A percentile compares a stretch with the other conserved stretches of the same genome.
These are phyloP conservation scores for Lycaena phlaeas DNA, from an alignment of 2,888 invertebrate genomes.

Conservation along the genomic window DNA sequence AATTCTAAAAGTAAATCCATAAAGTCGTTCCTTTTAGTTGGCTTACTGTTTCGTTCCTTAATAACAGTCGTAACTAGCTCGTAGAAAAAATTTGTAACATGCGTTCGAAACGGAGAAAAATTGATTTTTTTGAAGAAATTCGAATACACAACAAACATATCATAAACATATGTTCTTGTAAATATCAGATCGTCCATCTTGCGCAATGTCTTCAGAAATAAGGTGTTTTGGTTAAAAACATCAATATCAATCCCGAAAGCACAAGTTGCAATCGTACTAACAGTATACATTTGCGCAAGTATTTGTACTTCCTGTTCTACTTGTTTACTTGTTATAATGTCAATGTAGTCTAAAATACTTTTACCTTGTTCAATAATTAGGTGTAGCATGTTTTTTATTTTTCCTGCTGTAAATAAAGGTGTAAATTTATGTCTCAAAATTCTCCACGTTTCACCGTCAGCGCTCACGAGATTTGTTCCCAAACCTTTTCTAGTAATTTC, in stretches of 20 bases:
- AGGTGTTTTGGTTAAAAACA: background rate
- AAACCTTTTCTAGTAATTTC: slow-evolving; percentile 19
- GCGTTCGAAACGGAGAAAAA: slow-evolving; percentile 24
- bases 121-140: slow-evolving; percentile 31
- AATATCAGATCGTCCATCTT: slow-evolving; percentile 23
- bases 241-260: slow-evolving; percentile 2
- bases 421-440: background rate
- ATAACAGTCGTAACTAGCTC: slow-evolving; percentile 22
- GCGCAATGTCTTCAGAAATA: slow-evolving; percentile 7
- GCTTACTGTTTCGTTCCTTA: background rate
- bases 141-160: slow-evolving; percentile 33
- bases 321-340: background rate
- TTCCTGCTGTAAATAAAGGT: background rate
- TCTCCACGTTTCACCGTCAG: background rate
- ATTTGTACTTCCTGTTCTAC: slow-evolving; percentile 1
- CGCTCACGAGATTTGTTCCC: background rate
- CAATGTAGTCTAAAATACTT: slow-evolving; percentile 12
- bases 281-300: slow-evolving; percentile 30
- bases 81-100: slow-evolving; percentile 26
- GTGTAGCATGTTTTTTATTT: slow-evolving; percentile 34
- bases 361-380: slow-evolving; percentile 32
- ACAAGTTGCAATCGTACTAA: slow-evolving; percentile 24
- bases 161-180: slow-evolving; percentile 23
- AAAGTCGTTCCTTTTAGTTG: slow-evolving; percentile 4
- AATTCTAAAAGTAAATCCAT: slow-evolving; percentile 22